These are phyloP conservation scores for Chionomys nivalis DNA, from an alignment of 2,113 vertebrate genomes.

Conservation along the genomic window DNA sequence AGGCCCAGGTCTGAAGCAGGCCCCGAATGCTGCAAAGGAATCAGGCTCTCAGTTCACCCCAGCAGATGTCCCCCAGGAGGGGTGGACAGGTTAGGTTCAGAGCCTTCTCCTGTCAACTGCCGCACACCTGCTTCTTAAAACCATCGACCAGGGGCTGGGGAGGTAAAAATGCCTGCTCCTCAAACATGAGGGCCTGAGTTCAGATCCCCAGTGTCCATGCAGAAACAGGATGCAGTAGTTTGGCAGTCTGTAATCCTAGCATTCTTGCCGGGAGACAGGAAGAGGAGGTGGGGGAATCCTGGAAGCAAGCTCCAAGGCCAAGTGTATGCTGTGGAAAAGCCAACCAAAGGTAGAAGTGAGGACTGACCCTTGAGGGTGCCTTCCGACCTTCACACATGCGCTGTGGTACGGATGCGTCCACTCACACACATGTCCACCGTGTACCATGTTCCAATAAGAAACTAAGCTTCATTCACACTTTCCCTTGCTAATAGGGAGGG, in stretches of 20 bases:
- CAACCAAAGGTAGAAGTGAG: neutral
- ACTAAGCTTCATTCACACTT: neutral
- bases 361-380: neutral
- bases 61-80: neutral
- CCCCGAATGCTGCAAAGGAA: neutral
- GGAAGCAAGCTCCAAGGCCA: neutral
- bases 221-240: neutral
- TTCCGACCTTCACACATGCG: neutral
- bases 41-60: neutral
- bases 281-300: too few relatives aligned
- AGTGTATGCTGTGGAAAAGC: neutral
- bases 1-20: neutral
- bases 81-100: neutral
- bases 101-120: neutral
- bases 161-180: too few relatives aligned
- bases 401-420: neutral
- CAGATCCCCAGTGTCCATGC: neutral
- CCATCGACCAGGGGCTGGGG: neutral
- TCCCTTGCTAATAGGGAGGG: conserved; percentile 25
- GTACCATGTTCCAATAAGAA: neutral
- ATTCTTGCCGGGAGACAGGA: neutral
- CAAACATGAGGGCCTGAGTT: neutral
- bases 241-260: neutral
- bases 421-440: neutral
- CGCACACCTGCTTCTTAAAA: neutral